phyloP scores from a whole-genome alignment of 2,888 invertebrate species.

The Drosophila pseudotakahashii region DNA sequence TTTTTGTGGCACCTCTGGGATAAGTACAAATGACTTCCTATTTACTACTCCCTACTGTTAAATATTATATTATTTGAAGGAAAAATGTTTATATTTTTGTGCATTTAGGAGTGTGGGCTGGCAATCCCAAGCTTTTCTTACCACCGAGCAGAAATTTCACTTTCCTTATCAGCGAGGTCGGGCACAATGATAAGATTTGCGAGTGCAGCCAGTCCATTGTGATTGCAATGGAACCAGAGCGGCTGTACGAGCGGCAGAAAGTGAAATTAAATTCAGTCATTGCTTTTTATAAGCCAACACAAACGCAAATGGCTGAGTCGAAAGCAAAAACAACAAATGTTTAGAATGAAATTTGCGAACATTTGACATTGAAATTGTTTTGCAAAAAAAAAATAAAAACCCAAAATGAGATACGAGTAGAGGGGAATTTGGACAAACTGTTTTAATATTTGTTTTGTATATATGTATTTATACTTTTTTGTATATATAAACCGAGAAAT shows the following conservation, averaged over 20 bases:
- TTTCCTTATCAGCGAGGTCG: constrained; percentile 72
- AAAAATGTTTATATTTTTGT: neutral
- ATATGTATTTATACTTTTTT: neutral
- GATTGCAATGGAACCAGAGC: constrained; percentile 25
- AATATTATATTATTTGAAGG: no score
- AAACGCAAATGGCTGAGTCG: neutral
- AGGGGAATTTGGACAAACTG: constrained; percentile 43
- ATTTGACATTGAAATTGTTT: constrained; percentile 68
- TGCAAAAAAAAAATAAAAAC: constrained; percentile 8
- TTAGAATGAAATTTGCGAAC: constrained; percentile 46
- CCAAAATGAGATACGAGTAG: constrained; percentile 31
- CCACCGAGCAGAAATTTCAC: constrained; percentile 49
- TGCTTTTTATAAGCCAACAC: constrained; percentile 47
- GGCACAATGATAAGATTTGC: constrained; percentile 63
- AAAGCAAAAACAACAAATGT: constrained; percentile 28
- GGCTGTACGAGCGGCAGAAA: constrained; percentile 30
- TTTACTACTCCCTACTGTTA: no score
- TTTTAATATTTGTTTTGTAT: constrained; percentile 41
- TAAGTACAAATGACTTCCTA: no score
- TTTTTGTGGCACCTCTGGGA: no score
- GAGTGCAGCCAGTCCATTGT: constrained; percentile 58
- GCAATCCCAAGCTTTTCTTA: neutral
- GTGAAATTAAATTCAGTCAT: constrained; percentile 66
- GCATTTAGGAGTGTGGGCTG: neutral
- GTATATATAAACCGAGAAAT: neutral